phyloP scores from a whole-genome alignment of 2,888 invertebrate genomes.

The Bursaphelenchus okinawaensis region DNA sequence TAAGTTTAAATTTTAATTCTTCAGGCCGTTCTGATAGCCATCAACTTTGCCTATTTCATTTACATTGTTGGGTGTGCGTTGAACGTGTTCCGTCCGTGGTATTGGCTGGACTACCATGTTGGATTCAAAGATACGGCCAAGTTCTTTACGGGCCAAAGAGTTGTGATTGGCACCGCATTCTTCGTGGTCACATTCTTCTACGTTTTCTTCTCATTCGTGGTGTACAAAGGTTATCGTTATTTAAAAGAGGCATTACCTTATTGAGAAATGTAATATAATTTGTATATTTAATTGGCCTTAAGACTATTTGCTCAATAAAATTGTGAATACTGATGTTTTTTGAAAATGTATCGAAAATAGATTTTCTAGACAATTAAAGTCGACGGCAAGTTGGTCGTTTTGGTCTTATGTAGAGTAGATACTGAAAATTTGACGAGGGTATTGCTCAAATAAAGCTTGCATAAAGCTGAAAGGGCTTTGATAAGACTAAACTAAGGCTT shows the following conservation, averaged over 20 bases:
- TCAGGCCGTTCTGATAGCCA: background rate
- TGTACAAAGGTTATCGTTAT: background rate
- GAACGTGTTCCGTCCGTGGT: background rate
- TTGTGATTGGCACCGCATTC: background rate
- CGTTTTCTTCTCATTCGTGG: background rate
- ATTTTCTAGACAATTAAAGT: no score
- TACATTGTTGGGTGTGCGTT: background rate
- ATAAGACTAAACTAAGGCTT: no score
- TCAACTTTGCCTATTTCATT: background rate
- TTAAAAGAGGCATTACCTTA: background rate
- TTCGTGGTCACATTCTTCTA: background rate
- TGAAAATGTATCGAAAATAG: no score
- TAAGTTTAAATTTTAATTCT: background rate
- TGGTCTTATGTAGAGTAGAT: no score
- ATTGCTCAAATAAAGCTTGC: no score
- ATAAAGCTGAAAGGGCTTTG: no score
- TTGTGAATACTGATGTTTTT: no score
- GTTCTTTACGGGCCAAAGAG: background rate
- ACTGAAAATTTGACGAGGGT: no score
- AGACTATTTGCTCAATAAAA: no score
- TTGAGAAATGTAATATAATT: no score
- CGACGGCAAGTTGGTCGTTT: no score
- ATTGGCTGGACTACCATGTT: background rate
- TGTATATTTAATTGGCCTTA: no score
- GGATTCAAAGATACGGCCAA: background rate